Conservation (phyloP, 2,113 vertebrate genomes). For the Ondatra zibethicus region DNA sequence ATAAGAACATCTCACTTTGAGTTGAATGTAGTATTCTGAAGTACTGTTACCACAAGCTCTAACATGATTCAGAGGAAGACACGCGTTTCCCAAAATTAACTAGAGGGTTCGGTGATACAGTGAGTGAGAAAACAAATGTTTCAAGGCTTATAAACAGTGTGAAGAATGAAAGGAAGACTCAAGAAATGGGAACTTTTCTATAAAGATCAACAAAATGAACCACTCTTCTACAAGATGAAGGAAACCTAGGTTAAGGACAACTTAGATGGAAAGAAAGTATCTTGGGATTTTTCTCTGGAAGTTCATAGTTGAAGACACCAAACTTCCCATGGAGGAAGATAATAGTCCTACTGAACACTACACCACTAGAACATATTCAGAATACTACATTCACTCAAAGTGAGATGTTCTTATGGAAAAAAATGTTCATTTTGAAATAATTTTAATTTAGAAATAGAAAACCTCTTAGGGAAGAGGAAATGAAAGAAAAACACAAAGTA, state of each 20-base stretch:
- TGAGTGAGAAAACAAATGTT: background rate
- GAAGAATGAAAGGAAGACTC: background rate
- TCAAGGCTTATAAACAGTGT: background rate
- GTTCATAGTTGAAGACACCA: background rate
- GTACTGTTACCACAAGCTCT: background rate
- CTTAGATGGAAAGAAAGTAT: background rate
- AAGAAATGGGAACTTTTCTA: background rate
- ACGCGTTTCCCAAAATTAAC: background rate
- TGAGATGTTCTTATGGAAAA: background rate
- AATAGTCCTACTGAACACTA: background rate
- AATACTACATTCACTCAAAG: background rate
- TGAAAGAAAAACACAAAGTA: background rate
- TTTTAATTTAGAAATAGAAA: background rate
- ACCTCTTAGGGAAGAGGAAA: background rate
- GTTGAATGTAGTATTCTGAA: background rate
- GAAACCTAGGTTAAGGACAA: conserved; percentile 7
- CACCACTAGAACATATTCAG: background rate
- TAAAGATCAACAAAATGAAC: background rate
- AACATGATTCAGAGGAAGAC: background rate
- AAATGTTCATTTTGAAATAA: background rate
- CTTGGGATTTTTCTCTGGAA: background rate
- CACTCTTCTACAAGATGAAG: background rate
- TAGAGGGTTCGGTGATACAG: background rate
- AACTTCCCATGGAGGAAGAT: background rate
- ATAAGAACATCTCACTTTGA: background rate